Evolutionary conservation across 1,140 invertebrate genomes (phyloP).

Genomic region (Octopus sinensis): DNA sequence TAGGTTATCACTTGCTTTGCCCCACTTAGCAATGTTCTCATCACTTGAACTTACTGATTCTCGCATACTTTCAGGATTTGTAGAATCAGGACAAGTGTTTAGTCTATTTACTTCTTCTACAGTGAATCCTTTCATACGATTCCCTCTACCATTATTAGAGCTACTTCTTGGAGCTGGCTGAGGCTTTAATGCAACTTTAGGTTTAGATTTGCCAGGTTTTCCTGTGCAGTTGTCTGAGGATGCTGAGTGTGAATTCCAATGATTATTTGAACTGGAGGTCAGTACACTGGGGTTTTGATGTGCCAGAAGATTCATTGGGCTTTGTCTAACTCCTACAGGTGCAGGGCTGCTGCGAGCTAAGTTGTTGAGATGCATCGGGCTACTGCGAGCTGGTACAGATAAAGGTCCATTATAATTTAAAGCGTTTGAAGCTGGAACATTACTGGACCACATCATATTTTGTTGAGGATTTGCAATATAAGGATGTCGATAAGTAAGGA

Average conservation of each 20-base stretch:
- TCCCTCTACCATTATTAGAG: not conserved
- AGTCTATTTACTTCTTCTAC: constrained; percentile 89
- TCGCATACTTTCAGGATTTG: constrained; percentile 84
- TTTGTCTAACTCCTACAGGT: constrained; percentile 21
- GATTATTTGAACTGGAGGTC: constrained; percentile 35
- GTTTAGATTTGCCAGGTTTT: not conserved
- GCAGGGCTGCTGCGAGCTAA: constrained; percentile 17
- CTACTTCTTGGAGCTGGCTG: not conserved
- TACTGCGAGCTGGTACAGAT: constrained; percentile 30
- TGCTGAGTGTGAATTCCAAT: constrained; percentile 25
- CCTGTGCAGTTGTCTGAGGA: constrained; percentile 15
- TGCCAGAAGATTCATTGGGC: constrained; percentile 35
- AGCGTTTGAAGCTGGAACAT: not conserved
- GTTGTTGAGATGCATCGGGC: constrained; percentile 23
- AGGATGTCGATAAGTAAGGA: constrained; percentile 3
- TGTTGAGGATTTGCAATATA: not conserved
- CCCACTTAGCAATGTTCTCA: constrained; percentile 56
- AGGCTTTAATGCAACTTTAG: not conserved
- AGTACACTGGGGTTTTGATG: constrained; percentile 33
- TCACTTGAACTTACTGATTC: constrained; percentile 88
- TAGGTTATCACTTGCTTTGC: not conserved
- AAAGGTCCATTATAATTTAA: constrained; percentile 3
- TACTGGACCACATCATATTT: not conserved
- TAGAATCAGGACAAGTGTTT: constrained; percentile 72
- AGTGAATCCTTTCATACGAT: constrained; percentile 70